These are phyloP conservation scores for Entelurus aequoreus DNA, from an alignment of 2,113 vertebrate genomes.

Conservation along the genomic window DNA sequence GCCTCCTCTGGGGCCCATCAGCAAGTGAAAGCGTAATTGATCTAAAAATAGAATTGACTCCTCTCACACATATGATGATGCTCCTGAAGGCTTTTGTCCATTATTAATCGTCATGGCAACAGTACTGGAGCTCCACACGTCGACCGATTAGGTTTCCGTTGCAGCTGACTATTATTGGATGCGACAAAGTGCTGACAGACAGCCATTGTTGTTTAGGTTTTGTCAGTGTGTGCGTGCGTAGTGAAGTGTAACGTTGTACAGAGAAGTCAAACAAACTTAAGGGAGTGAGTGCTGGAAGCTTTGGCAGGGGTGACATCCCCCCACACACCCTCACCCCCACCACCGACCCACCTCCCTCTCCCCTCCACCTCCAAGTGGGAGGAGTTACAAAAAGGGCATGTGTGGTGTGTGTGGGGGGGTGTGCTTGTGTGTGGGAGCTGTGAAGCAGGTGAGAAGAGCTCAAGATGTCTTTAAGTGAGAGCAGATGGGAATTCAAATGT, in stretches of 20 bases:
- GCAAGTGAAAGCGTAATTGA: slow-evolving; percentile 30
- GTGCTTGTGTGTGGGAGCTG: slow-evolving; percentile 7
- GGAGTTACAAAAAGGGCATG: slow-evolving; percentile 1
- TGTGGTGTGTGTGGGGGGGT: slow-evolving; percentile 10
- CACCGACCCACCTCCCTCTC: no score
- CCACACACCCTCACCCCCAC: background rate
- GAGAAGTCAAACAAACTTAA: slow-evolving; percentile 3
- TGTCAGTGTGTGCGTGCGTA: background rate
- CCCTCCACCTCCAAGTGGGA: slow-evolving; percentile 5
- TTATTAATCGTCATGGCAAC: slow-evolving; percentile 59
- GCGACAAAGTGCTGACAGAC: slow-evolving; percentile 25
- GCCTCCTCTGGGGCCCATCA: background rate
- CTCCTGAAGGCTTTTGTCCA: slow-evolving; percentile 34
- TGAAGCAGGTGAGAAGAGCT: slow-evolving; percentile 40
- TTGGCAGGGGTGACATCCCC: slow-evolving; percentile 23
- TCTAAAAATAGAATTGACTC: slow-evolving; percentile 33
- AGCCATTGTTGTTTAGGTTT: slow-evolving; percentile 10
- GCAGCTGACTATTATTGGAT: slow-evolving; percentile 16
- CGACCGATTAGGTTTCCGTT: slow-evolving; percentile 12
- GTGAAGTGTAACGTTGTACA: background rate
- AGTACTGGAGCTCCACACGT: slow-evolving; percentile 26
- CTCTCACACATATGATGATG: slow-evolving; percentile 31
- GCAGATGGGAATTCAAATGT: slow-evolving; percentile 47
- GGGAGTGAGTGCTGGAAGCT: slow-evolving; percentile 11
- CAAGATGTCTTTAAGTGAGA: slow-evolving; percentile 40